Base-by-base conservation (phyloP, 2,797 vertebrate species). In the Darevskia mixta region DNA sequence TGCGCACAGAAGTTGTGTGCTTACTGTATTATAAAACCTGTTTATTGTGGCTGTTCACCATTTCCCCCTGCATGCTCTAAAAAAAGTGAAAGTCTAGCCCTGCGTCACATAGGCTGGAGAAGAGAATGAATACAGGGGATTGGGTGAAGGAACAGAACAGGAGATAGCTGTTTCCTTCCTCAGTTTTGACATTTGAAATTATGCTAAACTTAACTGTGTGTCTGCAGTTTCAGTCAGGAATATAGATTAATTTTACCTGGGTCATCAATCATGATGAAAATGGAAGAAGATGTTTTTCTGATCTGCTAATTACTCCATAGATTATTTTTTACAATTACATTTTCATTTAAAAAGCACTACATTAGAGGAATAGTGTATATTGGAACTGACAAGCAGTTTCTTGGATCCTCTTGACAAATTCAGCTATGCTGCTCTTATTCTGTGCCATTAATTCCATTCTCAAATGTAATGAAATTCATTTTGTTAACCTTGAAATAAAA, bases 401-500 rank as follows among this genome's bases (percentile, higher is more conserved):
- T 82, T 43, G 55, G 38, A 64, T 81, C 71, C 86, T 81, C 35
- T 75, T 82, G 69, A 43, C 58, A 87, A 87, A 82, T 29, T 45
- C 55, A 32, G 79, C 32, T 45, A 32, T 32, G 69, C 79, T 87
- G 41, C 32, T 86, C 67, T 41, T 80, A 79, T 72, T 72, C 45
- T 35, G 32, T 17, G 45, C 77, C 15, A 55, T 86, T 86, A 79
- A 79, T 79, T 87, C 69, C 49, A 61, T 81, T 81, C 55, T 87
- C 27, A 61, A 9, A 13, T 79, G 45, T 64, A 73, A 75, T 73
- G 82, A 58, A 73, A 75, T 87, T 81, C 86, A 81, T 87, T 81
- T 87, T 81, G 67, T 81, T 81, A 81, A 87, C 86, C 79, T 81
- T 87, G 55, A 81, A 81, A 81, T 43, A 81, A 87, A 87, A 81